phyloP scores from a whole-genome alignment of 2,797 vertebrate species.

The Gadopsis bispinosus region DNA sequence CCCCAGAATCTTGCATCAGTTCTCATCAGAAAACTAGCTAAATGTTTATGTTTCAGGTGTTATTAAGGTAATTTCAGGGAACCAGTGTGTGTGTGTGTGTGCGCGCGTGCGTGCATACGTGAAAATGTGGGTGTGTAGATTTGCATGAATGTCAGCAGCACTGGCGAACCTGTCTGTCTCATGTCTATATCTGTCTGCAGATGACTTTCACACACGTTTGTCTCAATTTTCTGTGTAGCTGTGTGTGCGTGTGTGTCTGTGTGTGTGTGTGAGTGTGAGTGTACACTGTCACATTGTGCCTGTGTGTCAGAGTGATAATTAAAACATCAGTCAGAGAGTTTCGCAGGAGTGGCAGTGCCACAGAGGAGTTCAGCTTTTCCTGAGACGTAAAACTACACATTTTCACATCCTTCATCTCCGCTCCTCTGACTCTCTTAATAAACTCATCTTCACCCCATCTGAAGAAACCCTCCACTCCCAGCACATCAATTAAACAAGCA shows the following conservation, averaged over 20 bases:
- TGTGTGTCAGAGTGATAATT: constrained; percentile 65
- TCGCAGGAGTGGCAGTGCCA: constrained; percentile 54
- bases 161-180: neutral
- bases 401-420: constrained; percentile 65
- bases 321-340: constrained; percentile 66
- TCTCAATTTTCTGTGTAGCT: constrained; percentile 23
- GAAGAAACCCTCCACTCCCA: constrained; percentile 53
- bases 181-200: constrained; percentile 17
- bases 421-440: constrained; percentile 71
- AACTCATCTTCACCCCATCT: constrained; percentile 66
- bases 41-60: constrained; percentile 29
- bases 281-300: constrained; percentile 22
- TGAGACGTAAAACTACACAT: constrained; percentile 55
- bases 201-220: neutral
- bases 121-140: neutral
- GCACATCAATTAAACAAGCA: constrained; percentile 70
- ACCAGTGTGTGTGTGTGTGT: neutral
- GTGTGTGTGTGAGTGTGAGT: constrained; percentile 9
- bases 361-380: constrained; percentile 61
- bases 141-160: constrained; percentile 16
- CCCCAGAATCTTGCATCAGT: constrained; percentile 34
- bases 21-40: constrained; percentile 28
- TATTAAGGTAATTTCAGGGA: constrained; percentile 20
- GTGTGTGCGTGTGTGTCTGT: neutral
- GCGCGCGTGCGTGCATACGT: neutral